Percentiles rank a stretch among this genome's conserved stretches.
Evolutionary conservation across 2,113 vertebrate genomes (phyloP).

Genomic region (Ptychochromis oligacanthus): DNA sequence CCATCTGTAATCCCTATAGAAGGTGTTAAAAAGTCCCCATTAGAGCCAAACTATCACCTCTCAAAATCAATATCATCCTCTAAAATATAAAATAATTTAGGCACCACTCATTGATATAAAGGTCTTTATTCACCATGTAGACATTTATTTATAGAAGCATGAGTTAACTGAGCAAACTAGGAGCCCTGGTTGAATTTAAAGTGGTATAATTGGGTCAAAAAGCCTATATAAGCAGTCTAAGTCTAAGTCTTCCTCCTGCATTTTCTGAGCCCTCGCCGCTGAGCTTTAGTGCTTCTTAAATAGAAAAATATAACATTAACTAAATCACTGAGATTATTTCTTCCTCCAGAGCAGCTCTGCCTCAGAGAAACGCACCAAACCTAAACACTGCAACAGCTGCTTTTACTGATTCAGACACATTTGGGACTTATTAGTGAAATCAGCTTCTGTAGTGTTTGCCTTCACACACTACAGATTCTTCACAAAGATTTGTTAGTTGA

Average conservation of each 20-base stretch:
- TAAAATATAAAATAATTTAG: background rate
- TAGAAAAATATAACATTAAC: conserved; percentile 26
- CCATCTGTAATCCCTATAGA: too few relatives aligned
- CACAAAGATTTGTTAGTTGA: background rate
- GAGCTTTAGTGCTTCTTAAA: conserved; percentile 12
- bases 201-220: background rate
- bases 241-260: background rate
- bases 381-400: conserved; percentile 45
- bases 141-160: background rate
- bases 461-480: conserved; percentile 44
- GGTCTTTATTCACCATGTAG: background rate
- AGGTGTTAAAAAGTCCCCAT: background rate
- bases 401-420: conserved; percentile 32
- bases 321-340: conserved; percentile 36
- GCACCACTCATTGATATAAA: background rate
- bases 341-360: conserved; percentile 22
- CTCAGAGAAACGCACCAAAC: conserved; percentile 37
- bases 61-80: background rate
- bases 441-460: conserved; percentile 50
- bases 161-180: background rate
- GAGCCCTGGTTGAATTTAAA: background rate
- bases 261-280: background rate
- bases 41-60: background rate
- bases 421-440: conserved; percentile 59
- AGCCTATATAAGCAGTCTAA: background rate